Conservation (phyloP, 1,140 invertebrate species). For the Druon quercuslanigerum region DNA sequence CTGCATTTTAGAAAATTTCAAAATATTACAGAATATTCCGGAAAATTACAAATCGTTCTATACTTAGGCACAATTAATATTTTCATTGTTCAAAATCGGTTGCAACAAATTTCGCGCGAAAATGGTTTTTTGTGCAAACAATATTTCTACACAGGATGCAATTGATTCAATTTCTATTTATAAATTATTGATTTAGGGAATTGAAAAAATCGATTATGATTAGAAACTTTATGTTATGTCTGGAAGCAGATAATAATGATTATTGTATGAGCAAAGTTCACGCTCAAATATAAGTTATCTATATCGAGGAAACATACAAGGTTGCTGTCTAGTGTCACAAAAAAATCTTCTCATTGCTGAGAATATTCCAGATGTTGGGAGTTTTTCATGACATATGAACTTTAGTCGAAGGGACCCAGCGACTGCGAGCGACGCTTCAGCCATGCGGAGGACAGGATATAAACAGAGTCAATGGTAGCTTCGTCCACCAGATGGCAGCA, state of each 20-base stretch:
- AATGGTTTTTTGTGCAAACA: too few relatives aligned
- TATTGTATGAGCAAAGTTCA: neutral
- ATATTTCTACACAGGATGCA: too few relatives aligned
- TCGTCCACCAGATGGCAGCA: slow-evolving; percentile 47
- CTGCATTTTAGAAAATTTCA: too few relatives aligned
- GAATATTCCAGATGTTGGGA: slow-evolving; percentile 49
- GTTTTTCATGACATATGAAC: slow-evolving; percentile 41
- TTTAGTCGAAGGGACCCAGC: slow-evolving; percentile 31
- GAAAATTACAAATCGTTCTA: too few relatives aligned
- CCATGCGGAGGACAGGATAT: slow-evolving; percentile 41
- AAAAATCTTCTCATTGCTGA: slow-evolving; percentile 6
- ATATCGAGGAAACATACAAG: neutral
- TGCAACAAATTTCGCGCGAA: too few relatives aligned
- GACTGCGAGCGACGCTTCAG: slow-evolving; percentile 36
- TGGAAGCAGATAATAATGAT: neutral
- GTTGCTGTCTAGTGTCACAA: neutral
- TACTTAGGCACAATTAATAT: too few relatives aligned
- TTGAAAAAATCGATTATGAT: too few relatives aligned
- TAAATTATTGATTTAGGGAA: too few relatives aligned
- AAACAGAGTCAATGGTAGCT: slow-evolving; percentile 25
- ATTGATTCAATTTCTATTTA: too few relatives aligned
- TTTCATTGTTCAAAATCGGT: too few relatives aligned
- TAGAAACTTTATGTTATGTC: neutral
- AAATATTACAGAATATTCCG: too few relatives aligned
- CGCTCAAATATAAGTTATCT: neutral